Percentiles rank a stretch among this genome's conserved stretches.
Conservation (phyloP, 2,888 invertebrate species). For the Diadromus collaris region DNA sequence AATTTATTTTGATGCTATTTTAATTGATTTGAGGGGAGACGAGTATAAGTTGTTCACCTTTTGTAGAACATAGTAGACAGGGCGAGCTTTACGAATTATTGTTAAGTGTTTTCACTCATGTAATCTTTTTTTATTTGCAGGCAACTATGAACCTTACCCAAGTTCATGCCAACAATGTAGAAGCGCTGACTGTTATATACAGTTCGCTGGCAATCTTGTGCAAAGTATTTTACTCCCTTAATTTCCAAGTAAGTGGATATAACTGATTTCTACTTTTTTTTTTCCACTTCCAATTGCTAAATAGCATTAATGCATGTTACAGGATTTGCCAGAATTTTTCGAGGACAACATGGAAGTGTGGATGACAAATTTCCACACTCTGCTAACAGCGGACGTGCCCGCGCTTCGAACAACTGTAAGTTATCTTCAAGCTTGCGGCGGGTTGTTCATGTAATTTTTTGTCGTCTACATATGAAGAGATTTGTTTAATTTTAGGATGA, state of each 20-base stretch:
- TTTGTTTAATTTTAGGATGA: constrained; percentile 83
- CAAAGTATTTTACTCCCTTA: constrained; percentile 98
- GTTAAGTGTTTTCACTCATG: neutral
- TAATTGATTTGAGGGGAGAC: neutral
- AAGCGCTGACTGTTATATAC: constrained; percentile 93
- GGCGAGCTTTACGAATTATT: neutral
- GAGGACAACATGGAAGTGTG: constrained; percentile 98
- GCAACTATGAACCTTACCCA: constrained; percentile 92
- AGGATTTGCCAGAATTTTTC: constrained; percentile 98
- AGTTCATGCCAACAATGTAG: constrained; percentile 89
- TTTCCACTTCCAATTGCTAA: neutral
- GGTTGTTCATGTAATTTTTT: neutral
- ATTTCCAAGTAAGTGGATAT: constrained; percentile 87
- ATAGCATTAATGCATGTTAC: constrained; percentile 48
- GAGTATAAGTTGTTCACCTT: neutral
- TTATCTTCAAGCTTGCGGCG: constrained; percentile 5
- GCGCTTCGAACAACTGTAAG: constrained; percentile 86
- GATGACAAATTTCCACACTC: constrained; percentile 95
- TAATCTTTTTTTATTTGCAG: constrained; percentile 80
- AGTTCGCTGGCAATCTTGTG: constrained; percentile 93
- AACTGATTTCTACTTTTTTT: neutral
- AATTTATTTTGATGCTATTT: neutral
- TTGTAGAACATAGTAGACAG: neutral
- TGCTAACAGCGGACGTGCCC: constrained; percentile 90
- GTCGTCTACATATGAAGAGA: neutral